These are phyloP conservation scores for Leptopilina syphax DNA, from an alignment of 2,888 invertebrate species.

Conservation along the genomic window DNA sequence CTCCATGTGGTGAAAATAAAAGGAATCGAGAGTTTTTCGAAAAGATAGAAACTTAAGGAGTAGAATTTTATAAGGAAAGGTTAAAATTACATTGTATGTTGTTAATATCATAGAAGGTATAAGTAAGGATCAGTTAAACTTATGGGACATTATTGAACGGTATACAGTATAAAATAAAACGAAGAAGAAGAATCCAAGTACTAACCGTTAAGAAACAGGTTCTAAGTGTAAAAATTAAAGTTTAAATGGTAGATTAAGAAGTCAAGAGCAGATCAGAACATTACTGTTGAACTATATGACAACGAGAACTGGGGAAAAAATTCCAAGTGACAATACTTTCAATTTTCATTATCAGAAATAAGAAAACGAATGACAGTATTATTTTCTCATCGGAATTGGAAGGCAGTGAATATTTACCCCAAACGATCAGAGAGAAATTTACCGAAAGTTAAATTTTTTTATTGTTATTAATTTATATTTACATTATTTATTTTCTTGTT, in stretches of 20 bases:
- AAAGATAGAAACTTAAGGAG: constrained; percentile 4
- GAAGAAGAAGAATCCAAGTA: constrained; percentile 17
- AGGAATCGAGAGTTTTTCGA: neutral
- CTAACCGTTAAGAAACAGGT: constrained; percentile 39
- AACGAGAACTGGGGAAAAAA: neutral
- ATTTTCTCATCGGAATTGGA: too few relatives aligned
- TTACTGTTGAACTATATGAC: neutral
- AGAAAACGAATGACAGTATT: too few relatives aligned
- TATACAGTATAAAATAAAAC: constrained; percentile 36
- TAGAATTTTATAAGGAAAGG: neutral
- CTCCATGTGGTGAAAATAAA: neutral
- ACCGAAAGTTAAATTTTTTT: too few relatives aligned
- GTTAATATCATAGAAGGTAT: constrained; percentile 31
- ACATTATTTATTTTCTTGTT: too few relatives aligned
- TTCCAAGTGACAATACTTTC: neutral
- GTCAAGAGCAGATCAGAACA: constrained; percentile 25
- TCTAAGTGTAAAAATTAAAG: constrained; percentile 40
- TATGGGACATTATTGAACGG: constrained; percentile 37
- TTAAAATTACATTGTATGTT: constrained; percentile 23
- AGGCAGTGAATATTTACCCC: too few relatives aligned
- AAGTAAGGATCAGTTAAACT: constrained; percentile 27
- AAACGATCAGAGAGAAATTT: too few relatives aligned
- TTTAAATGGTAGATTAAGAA: constrained; percentile 38
- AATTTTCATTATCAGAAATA: too few relatives aligned
- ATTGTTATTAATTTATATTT: too few relatives aligned